Evolutionary conservation across 2,113 vertebrate genomes (phyloP).

Genomic region (Mus spicilegus): DNA sequence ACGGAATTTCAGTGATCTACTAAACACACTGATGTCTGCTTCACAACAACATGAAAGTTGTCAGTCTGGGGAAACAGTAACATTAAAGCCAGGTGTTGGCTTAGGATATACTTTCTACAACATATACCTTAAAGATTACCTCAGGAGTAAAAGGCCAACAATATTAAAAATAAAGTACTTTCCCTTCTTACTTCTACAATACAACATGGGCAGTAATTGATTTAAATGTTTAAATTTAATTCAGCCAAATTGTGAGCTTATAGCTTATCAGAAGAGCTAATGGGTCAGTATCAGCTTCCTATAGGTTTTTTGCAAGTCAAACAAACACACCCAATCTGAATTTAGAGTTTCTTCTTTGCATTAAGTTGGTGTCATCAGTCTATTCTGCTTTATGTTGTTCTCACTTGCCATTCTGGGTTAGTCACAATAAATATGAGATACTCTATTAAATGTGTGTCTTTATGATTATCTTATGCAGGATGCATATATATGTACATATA

Average conservation of each 20-base stretch:
- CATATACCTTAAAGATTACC: constrained; percentile 8
- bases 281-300: not conserved
- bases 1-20: not conserved
- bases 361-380: not conserved
- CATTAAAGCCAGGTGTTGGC: not conserved
- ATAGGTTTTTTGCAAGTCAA: not conserved
- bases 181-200: not conserved
- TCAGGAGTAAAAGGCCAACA: constrained; percentile 33
- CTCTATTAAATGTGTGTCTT: not conserved
- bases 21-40: not conserved
- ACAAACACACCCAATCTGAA: not conserved
- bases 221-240: constrained; percentile 18
- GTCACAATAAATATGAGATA: constrained; percentile 31
- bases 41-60: not conserved
- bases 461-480: not conserved
- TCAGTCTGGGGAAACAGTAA: constrained; percentile 39
- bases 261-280: not conserved
- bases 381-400: not conserved
- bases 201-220: constrained; percentile 15
- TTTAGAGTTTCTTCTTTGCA: not conserved
- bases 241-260: not conserved
- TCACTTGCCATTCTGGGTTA: constrained; percentile 14
- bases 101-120: not conserved
- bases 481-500: not conserved
- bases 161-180: constrained; percentile 5